phyloP scores from a whole-genome alignment of 2,797 vertebrate species.

The Helarctos malayanus region DNA sequence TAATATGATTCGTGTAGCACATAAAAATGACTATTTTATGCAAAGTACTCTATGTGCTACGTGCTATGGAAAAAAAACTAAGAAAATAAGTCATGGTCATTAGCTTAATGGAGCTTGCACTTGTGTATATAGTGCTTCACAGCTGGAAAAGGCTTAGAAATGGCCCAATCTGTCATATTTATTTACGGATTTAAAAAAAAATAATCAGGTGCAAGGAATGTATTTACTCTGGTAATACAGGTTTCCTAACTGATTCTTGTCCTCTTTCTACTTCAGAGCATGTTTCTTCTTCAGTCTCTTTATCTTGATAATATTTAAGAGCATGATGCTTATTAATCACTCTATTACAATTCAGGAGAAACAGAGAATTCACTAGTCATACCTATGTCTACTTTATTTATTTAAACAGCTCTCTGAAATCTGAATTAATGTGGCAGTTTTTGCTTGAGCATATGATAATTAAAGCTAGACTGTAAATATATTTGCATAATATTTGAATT shows the following conservation, averaged over 20 bases:
- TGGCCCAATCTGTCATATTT: not conserved
- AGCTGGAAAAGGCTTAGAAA: not conserved
- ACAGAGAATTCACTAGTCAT: not conserved
- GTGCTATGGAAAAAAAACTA: not conserved
- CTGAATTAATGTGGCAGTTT: not conserved
- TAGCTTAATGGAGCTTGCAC: not conserved
- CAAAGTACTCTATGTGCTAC: not conserved
- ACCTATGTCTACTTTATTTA: not conserved
- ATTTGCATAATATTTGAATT: not conserved
- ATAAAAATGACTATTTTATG: not conserved
- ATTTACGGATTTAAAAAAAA: not conserved
- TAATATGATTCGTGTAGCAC: not conserved
- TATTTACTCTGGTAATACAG: not conserved
- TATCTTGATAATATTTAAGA: not conserved
- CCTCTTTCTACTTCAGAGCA: not conserved
- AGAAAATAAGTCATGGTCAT: not conserved
- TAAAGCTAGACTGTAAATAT: not conserved
- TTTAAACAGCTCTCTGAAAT: not conserved
- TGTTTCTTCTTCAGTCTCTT: not conserved
- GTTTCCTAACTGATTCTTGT: not conserved
- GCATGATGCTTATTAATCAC: not conserved
- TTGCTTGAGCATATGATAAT: not conserved
- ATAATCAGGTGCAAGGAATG: not conserved
- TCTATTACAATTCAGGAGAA: not conserved
- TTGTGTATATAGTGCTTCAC: not conserved